A percentile compares a stretch with the other conserved stretches of the same genome.
Conservation (phyloP, 2,113 vertebrate species). For the Hipposideros armiger region DNA sequence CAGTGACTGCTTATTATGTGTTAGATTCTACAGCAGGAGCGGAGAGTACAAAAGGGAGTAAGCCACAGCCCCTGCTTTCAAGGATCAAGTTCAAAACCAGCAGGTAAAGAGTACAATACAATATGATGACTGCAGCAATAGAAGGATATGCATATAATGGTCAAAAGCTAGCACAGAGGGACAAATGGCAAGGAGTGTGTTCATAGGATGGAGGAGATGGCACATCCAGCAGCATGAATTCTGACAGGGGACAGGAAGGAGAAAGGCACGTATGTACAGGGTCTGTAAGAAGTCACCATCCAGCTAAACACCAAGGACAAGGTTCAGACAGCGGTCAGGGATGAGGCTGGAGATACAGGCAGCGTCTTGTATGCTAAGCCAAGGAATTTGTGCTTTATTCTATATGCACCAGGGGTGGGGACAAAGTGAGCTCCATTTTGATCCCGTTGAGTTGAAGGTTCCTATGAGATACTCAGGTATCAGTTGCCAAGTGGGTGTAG, state of each 20-base stretch:
- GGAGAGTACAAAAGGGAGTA: neutral
- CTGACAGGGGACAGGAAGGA: neutral
- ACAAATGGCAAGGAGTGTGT: neutral
- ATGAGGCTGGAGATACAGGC: neutral
- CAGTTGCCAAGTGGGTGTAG: slow-evolving; percentile 19
- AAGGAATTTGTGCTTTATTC: neutral
- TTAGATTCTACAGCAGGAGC: neutral
- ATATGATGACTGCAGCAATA: rapidly evolving
- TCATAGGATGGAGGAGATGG: neutral
- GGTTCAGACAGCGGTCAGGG: neutral
- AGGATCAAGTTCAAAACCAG: slow-evolving; percentile 13
- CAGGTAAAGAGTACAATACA: neutral
- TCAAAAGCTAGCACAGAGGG: neutral
- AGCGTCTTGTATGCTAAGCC: neutral
- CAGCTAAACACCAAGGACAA: neutral
- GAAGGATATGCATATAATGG: rapidly evolving
- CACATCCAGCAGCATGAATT: neutral
- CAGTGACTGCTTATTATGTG: neutral
- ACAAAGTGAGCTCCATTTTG: slow-evolving; percentile 13
- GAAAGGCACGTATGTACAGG: neutral
- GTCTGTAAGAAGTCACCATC: neutral
- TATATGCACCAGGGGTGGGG: neutral
- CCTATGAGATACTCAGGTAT: slow-evolving; percentile 11
- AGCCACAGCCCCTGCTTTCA: neutral
- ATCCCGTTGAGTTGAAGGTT: slow-evolving; percentile 25